These are phyloP conservation scores for Drosophila aldrichi DNA, from an alignment of 2,888 invertebrate genomes.

Conservation along the genomic window DNA sequence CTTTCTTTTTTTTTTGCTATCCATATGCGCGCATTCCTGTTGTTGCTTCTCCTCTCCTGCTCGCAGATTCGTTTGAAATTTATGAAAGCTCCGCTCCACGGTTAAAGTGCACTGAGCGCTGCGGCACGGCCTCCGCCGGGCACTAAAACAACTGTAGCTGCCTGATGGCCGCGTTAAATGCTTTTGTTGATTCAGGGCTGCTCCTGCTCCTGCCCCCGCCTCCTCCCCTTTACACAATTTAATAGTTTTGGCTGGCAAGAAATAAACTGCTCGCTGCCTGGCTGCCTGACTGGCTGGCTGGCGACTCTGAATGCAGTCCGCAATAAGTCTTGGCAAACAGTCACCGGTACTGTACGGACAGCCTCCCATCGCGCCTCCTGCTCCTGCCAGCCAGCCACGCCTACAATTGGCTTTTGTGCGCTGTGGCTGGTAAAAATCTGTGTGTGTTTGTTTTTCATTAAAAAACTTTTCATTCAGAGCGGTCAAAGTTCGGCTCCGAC, in stretches of 20 bases:
- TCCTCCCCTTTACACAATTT: slow-evolving; percentile 54
- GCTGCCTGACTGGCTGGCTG: slow-evolving; percentile 15
- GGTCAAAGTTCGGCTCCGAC: slow-evolving; percentile 69
- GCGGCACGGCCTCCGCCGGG: slow-evolving; percentile 28
- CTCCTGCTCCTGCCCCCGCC: slow-evolving; percentile 3
- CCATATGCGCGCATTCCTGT: slow-evolving; percentile 36
- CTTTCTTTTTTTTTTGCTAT: slow-evolving; percentile 8
- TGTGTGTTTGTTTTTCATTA: slow-evolving; percentile 84
- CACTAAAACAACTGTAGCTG: slow-evolving; percentile 76
- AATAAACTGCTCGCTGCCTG: slow-evolving; percentile 63
- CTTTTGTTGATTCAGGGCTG: slow-evolving; percentile 76
- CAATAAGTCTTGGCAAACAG: slow-evolving; percentile 77
- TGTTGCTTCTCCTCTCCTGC: not conserved
- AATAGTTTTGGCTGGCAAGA: slow-evolving; percentile 70
- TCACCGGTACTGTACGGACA: slow-evolving; percentile 33
- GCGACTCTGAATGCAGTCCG: slow-evolving; percentile 64
- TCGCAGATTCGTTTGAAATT: slow-evolving; percentile 59
- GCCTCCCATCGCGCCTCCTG: slow-evolving; percentile 33
- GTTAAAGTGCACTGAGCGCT: slow-evolving; percentile 65
- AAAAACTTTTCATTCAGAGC: slow-evolving; percentile 79
- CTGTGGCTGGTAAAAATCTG: slow-evolving; percentile 49
- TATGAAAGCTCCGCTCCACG: slow-evolving; percentile 63
- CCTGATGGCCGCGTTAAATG: slow-evolving; percentile 74
- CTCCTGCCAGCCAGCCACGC: slow-evolving; percentile 44
- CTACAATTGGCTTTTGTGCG: slow-evolving; percentile 75